Evolutionary conservation across 2,113 vertebrate species (phyloP).

Genomic region (Phalacrocorax brasilianus): DNA sequence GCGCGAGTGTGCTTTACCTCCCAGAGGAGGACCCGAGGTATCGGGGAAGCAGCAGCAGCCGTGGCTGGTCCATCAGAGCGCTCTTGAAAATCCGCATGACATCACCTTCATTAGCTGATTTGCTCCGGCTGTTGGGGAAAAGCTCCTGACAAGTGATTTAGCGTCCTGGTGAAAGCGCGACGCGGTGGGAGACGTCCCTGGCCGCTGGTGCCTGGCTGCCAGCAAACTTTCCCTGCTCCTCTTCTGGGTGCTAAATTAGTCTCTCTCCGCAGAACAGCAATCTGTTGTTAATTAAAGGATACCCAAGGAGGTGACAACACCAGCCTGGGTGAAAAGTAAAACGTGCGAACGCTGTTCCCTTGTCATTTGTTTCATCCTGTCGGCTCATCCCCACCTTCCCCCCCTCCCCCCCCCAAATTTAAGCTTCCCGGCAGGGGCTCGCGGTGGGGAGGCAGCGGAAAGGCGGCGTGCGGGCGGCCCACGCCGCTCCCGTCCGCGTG

Average conservation of each 20-base stretch:
- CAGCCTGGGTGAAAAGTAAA: background rate
- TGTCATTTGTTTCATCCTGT: background rate
- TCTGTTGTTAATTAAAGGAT: background rate
- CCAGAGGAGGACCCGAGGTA: background rate
- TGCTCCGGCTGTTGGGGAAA: background rate
- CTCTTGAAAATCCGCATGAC: background rate
- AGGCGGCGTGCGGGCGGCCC: background rate
- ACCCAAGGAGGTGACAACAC: background rate
- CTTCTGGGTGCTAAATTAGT: background rate
- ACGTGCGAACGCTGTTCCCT: fast-evolving
- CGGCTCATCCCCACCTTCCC: background rate
- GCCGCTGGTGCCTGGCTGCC: background rate
- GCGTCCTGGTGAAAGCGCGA: background rate
- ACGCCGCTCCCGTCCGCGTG: background rate
- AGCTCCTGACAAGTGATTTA: background rate
- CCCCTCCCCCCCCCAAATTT: fast-evolving
- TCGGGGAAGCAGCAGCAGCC: background rate
- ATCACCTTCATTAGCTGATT: background rate
- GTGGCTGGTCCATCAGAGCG: fast-evolving
- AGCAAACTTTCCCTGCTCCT: background rate
- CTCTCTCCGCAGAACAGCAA: background rate
- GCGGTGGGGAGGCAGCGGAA: background rate
- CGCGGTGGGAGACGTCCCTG: background rate
- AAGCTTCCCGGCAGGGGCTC: fast-evolving
- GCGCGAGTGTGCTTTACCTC: fast-evolving